phyloP scores from a whole-genome alignment of 2,113 vertebrate genomes.

The Mustela lutreola region DNA sequence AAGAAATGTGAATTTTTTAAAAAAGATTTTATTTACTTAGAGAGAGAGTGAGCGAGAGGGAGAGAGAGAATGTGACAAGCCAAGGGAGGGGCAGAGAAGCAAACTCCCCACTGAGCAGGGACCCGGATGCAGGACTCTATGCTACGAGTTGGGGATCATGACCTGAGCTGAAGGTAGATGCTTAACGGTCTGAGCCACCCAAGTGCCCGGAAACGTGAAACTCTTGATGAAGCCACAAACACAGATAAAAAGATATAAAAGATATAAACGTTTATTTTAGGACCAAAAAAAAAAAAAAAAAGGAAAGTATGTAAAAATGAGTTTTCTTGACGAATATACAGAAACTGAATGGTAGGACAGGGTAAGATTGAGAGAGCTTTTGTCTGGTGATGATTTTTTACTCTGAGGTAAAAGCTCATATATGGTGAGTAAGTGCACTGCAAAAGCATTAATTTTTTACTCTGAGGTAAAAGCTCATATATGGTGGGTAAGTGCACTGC shows the following conservation, averaged over 20 bases:
- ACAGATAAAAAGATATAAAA: not conserved
- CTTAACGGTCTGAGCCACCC: too few species aligned
- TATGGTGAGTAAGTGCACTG: not conserved
- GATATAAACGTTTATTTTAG: not conserved
- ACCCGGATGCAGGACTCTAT: too few species aligned
- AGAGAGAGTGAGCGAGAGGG: too few species aligned
- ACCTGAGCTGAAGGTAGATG: too few species aligned
- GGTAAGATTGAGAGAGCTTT: not conserved
- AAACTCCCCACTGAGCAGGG: too few species aligned
- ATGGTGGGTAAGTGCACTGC: not conserved
- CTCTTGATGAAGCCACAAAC: not conserved
- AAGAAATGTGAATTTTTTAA: not conserved
- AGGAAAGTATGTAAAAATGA: not conserved
- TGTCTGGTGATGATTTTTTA: not conserved
- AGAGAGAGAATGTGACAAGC: too few species aligned
- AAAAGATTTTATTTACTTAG: too few species aligned
- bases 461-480: not conserved
- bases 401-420: not conserved
- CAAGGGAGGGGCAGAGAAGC: too few species aligned
- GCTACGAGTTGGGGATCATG: too few species aligned
- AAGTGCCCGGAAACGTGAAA: too few species aligned
- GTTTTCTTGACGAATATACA: not conserved
- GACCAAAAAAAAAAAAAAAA: not conserved
- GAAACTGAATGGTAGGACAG: not conserved
- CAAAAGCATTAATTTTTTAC: not conserved